A percentile compares a stretch with the other conserved stretches of the same genome.
Evolutionary conservation across 2,113 vertebrate genomes (phyloP).

Genomic region (Microtus montanus): DNA sequence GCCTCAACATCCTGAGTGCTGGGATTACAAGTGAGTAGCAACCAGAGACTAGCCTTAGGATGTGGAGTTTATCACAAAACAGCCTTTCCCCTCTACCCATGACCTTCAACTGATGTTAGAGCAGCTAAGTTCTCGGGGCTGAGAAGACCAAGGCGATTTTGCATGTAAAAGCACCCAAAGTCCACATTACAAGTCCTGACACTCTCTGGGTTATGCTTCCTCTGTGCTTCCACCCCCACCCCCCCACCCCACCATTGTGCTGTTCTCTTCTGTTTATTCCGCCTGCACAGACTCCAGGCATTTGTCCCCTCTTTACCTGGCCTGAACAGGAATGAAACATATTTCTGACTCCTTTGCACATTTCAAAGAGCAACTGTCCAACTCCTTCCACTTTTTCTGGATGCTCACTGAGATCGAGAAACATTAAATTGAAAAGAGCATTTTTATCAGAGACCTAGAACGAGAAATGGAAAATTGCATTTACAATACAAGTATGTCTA

Average conservation of each 20-base stretch:
- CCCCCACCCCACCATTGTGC: no score
- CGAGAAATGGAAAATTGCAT: slow-evolving; percentile 29
- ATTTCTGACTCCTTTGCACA: slow-evolving; percentile 95
- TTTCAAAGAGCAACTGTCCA: slow-evolving; percentile 95
- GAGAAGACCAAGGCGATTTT: background rate
- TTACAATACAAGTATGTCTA: slow-evolving; percentile 45
- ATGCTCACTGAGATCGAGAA: slow-evolving; percentile 90
- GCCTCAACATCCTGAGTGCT: background rate
- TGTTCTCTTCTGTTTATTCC: background rate
- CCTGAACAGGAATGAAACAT: slow-evolving; percentile 96
- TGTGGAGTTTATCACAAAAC: background rate
- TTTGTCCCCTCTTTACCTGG: slow-evolving; percentile 84
- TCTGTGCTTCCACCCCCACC: background rate
- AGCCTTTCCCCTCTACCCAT: background rate
- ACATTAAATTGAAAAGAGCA: slow-evolving; percentile 90
- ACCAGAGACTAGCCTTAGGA: background rate
- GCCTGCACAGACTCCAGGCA: background rate
- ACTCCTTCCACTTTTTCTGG: slow-evolving; percentile 92
- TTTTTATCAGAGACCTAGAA: slow-evolving; percentile 93
- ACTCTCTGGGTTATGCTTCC: background rate
- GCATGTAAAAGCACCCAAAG: background rate
- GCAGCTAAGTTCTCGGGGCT: background rate
- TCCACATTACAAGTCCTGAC: no score
- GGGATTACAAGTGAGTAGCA: background rate
- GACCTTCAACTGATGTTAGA: background rate